These are phyloP conservation scores for Drosophila ananassae DNA, from an alignment of 1,140 invertebrate species.

Conservation along the genomic window DNA sequence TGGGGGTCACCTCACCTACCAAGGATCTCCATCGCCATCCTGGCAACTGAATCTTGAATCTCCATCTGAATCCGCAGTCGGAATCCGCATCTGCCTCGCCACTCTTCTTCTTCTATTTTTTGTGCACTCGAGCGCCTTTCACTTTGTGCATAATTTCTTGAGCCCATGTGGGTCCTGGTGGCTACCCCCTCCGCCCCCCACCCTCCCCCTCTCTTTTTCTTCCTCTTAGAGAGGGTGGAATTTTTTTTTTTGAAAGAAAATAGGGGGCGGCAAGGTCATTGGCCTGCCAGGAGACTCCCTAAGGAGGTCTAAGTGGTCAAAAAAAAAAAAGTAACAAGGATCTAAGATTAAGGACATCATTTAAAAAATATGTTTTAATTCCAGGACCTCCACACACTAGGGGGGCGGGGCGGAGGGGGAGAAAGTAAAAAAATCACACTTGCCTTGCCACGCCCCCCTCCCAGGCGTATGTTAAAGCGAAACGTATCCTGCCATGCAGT, in stretches of 20 bases:
- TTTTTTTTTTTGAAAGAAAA: slow-evolving; percentile 7
- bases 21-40: too few species aligned
- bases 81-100: slow-evolving; percentile 18
- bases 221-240: background rate
- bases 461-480: slow-evolving; percentile 50
- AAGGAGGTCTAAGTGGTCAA: background rate
- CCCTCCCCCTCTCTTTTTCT: too few species aligned
- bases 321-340: too few species aligned
- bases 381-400: slow-evolving; percentile 21
- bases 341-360: too few species aligned
- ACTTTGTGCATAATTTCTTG: slow-evolving; percentile 79
- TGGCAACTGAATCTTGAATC: background rate
- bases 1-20: slow-evolving; percentile 54
- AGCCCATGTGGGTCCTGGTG: slow-evolving; percentile 21
- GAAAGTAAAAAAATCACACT: slow-evolving; percentile 67
- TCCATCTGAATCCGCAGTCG: slow-evolving; percentile 21
- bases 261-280: slow-evolving; percentile 30
- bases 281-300: slow-evolving; percentile 1
- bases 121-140: slow-evolving; percentile 71
- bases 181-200: background rate
- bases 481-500: slow-evolving; percentile 13
- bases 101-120: slow-evolving; percentile 68
- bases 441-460: background rate
- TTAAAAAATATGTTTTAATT: too few species aligned
- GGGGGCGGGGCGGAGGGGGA: too few species aligned